A percentile compares a stretch with the other conserved stretches of the same genome.
phyloP scores from a whole-genome alignment of 2,888 invertebrate species.

The Drosophila buzzatii region DNA sequence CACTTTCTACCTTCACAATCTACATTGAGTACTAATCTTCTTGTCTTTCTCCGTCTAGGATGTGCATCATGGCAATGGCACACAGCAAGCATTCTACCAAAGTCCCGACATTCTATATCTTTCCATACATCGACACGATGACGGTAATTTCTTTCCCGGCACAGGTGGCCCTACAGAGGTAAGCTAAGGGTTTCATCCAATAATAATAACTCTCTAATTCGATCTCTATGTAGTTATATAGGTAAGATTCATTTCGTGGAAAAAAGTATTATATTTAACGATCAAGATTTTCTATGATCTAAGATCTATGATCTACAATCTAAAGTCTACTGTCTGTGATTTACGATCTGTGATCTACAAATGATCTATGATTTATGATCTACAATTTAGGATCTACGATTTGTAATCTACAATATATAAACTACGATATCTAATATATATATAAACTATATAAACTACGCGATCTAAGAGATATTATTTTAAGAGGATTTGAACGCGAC shows the following conservation, averaged over 20 bases:
- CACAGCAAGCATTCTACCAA: constrained; percentile 98
- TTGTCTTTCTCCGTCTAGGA: constrained; percentile 87
- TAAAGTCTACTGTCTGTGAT: too few species aligned
- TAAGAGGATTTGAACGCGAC: not conserved
- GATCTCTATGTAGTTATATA: too few species aligned
- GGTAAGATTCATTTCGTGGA: too few species aligned
- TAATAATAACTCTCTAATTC: not conserved
- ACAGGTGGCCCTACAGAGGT: constrained; percentile 97
- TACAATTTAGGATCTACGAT: not conserved
- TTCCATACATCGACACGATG: constrained; percentile 99
- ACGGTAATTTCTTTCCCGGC: constrained; percentile 99
- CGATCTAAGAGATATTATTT: not conserved
- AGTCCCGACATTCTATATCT: constrained; percentile 97
- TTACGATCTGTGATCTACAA: not conserved
- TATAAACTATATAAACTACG: too few species aligned
- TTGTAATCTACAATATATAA: not conserved
- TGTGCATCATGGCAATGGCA: constrained; percentile 99
- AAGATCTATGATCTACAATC: not conserved
- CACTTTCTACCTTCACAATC: too few species aligned
- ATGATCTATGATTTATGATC: not conserved
- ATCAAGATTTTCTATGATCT: not conserved
- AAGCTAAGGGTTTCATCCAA: constrained; percentile 1
- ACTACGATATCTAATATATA: not conserved
- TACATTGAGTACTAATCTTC: not conserved
- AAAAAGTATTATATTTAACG: too few species aligned